A percentile compares a stretch with the other conserved stretches of the same genome.
Conservation (phyloP, 2,797 vertebrate species). For the Hyperoplus immaculatus region DNA sequence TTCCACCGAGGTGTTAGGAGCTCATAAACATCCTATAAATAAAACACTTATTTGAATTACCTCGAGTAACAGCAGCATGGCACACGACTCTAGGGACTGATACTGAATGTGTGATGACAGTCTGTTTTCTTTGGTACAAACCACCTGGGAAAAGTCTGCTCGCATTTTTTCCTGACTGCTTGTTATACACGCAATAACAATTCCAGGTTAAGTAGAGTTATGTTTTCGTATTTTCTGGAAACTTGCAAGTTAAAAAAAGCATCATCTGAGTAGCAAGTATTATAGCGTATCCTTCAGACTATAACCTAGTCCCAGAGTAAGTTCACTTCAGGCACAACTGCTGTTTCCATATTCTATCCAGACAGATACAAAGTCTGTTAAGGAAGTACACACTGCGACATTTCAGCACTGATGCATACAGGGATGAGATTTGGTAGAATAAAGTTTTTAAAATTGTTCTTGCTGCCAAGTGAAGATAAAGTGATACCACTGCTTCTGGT, state of each 20-base stretch:
- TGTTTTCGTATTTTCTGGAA: background rate
- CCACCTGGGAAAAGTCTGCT: background rate
- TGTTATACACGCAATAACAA: background rate
- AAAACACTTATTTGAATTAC: background rate
- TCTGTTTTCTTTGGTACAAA: background rate
- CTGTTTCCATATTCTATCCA: background rate
- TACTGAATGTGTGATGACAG: background rate
- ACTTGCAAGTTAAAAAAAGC: background rate
- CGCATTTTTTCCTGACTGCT: background rate
- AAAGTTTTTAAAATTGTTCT: background rate
- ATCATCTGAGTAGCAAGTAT: background rate
- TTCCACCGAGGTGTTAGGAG: background rate
- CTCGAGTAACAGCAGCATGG: background rate
- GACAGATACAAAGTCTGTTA: background rate
- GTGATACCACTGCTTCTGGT: background rate
- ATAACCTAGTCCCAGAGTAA: background rate
- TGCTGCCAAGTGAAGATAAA: background rate
- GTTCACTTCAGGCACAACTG: background rate
- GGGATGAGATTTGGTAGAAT: background rate
- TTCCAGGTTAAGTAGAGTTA: background rate
- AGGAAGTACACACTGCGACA: background rate
- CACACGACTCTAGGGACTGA: conserved; percentile 14
- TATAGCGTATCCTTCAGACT: background rate
- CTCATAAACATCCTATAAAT: background rate
- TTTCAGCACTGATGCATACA: background rate